Evolutionary conservation across 37 sponge, comb jelly and placozoan species (phyloP).

Genomic region (Spongilla lacustris): DNA sequence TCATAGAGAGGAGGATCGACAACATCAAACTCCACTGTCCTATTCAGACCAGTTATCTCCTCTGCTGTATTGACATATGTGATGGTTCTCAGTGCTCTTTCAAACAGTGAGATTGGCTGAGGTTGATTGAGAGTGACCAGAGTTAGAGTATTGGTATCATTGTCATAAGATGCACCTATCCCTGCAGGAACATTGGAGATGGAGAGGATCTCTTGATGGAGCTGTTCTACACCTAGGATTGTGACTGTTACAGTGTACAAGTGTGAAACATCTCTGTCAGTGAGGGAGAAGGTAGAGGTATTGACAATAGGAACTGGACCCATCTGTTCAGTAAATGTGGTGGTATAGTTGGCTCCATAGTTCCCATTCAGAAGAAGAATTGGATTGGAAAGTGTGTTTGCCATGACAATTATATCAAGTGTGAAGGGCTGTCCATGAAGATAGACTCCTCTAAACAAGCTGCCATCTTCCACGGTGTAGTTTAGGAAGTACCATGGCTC

Average conservation of each 20-base stretch:
- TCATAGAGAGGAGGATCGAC: slow-evolving; percentile 19
- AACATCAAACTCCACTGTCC: slow-evolving; percentile 41
- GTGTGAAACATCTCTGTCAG: slow-evolving; percentile 71
- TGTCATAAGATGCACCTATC: slow-evolving; percentile 30
- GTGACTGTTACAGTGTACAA: slow-evolving; percentile 45
- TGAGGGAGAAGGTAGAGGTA: slow-evolving; percentile 38
- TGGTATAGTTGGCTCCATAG: slow-evolving; percentile 28
- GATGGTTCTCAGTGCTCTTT: slow-evolving; percentile 33
- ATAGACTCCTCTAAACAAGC: not conserved
- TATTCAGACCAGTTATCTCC: slow-evolving; percentile 44
- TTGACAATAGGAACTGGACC: slow-evolving; percentile 66
- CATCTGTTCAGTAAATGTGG: slow-evolving; percentile 65
- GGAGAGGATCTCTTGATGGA: slow-evolving; percentile 48
- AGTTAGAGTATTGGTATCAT: slow-evolving; percentile 21
- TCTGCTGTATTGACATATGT: slow-evolving; percentile 70
- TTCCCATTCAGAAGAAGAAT: slow-evolving; percentile 49
- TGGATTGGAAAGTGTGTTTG: slow-evolving; percentile 56
- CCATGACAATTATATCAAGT: slow-evolving; percentile 17
- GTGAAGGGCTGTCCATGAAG: slow-evolving; percentile 44
- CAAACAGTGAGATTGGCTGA: slow-evolving; percentile 18
- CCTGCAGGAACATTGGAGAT: slow-evolving; percentile 45
- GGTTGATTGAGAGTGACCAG: not conserved
- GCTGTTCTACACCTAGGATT: slow-evolving; percentile 30
- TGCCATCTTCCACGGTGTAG: slow-evolving; percentile 70
- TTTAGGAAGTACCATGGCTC: slow-evolving; percentile 14